Percentiles rank a stretch among this genome's conserved stretches.
Evolutionary conservation across 2,888 invertebrate genomes (phyloP).

Genomic region (Elegia similella): DNA sequence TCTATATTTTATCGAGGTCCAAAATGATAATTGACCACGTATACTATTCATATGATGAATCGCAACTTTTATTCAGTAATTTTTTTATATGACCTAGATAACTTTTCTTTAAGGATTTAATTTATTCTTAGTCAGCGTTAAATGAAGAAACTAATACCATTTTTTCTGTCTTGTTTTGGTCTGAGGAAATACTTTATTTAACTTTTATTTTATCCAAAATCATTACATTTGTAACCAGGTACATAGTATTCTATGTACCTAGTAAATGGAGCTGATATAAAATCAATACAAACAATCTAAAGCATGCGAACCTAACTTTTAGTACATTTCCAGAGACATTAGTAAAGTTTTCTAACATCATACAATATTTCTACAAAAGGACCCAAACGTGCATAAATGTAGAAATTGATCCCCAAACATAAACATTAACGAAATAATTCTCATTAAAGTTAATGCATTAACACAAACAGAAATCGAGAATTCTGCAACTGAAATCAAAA

Average conservation of each 20-base stretch:
- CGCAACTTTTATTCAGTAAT: too few species aligned
- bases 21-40: too few species aligned
- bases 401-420: slow-evolving; percentile 8
- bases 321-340: not conserved
- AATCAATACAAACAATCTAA: not conserved
- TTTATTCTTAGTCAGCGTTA: too few species aligned
- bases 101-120: too few species aligned
- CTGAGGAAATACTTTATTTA: not conserved
- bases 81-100: too few species aligned
- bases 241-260: too few species aligned
- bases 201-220: not conserved
- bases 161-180: too few species aligned
- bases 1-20: too few species aligned
- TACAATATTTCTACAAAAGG: not conserved
- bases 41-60: too few species aligned
- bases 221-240: not conserved
- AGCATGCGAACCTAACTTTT: not conserved
- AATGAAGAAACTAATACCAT: too few species aligned
- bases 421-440: slow-evolving; percentile 12
- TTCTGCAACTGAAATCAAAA: not conserved
- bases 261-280: not conserved
- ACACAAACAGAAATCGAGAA: not conserved
- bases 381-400: not conserved
- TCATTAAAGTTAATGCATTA: slow-evolving; percentile 17
- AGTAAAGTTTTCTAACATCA: not conserved